Evolutionary conservation across 1,140 invertebrate genomes (phyloP), one percentile per base, ranked within the genome.

Genomic region (Zaprionus tsacasi): DNA sequence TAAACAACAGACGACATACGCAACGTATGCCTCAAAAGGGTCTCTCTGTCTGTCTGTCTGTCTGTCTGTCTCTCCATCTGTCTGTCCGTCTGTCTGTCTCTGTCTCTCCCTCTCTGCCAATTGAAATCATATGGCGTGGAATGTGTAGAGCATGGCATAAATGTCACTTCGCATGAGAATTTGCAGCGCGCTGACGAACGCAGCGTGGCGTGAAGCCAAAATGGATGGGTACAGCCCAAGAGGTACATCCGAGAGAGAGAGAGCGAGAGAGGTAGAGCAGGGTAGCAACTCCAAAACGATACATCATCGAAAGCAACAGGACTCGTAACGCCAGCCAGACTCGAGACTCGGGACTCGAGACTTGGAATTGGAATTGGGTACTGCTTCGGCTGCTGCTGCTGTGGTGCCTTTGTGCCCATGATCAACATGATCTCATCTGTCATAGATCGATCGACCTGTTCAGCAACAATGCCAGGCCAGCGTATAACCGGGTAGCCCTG

Each of bases 401-500:
- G 65, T 54, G 54, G 17, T 60, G 69, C 75, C 81, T 89, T 90
- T 89, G 85, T 89, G 86, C 65, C 78, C 85, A 89, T 21, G 21
- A 81, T 88, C 85, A 89, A 89, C 85, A 85, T 89, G 85, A 89
- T 89, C 85, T 89, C 85, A 89, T 89, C 85, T 89, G 85, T 89
- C 85, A 89, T 89, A 89, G 85, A 89, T 89, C 85, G 85, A 89
- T 89, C 85, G 85, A 89, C 85, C 85, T 89, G 85, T 90, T 85
- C 82, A 81, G 82, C 88, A 89, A 87, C 88, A 88, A 74, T 56
- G 59, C 63, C 65, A 60, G 40, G 61, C 27, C 60, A 71, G 68
- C 81, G 58, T 86, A 85, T 86, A 81, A 81, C 74, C 72, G 70
- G 69, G 69, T 70, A 85, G 56, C 38, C 38, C 27, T 40, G 38